phyloP scores from a whole-genome alignment of 2,888 invertebrate species.

The Blera fallax region DNA sequence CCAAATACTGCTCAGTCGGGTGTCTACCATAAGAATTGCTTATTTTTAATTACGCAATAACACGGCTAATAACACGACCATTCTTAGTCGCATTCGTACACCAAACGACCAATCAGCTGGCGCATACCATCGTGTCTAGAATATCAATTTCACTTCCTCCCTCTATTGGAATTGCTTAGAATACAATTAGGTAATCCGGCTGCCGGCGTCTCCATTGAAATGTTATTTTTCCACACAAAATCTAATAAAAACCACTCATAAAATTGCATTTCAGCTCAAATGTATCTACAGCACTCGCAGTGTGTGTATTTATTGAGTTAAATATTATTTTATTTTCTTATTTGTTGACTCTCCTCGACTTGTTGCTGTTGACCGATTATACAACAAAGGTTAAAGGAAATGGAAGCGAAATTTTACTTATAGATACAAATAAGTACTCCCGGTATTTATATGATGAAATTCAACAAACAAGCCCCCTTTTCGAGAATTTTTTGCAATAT shows the following conservation, averaged over 20 bases:
- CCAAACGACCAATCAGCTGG: neutral
- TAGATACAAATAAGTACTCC: neutral
- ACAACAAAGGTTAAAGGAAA: conserved; percentile 54
- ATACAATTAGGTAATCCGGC: neutral
- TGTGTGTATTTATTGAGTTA: neutral
- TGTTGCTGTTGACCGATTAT: conserved; percentile 35
- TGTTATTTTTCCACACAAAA: neutral
- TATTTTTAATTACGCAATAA: conserved; percentile 19
- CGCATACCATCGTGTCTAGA: neutral
- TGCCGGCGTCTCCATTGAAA: neutral
- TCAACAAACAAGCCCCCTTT: conserved; percentile 45
- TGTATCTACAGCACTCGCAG: neutral
- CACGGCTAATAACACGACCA: conserved; percentile 8
- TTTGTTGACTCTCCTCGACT: conserved; percentile 6
- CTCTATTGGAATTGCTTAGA: neutral
- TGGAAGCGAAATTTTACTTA: neutral
- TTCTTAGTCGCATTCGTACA: neutral
- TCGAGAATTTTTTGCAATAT: neutral
- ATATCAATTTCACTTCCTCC: neutral
- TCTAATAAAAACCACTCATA: neutral
- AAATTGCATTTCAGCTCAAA: conserved; percentile 11
- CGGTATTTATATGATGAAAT: neutral
- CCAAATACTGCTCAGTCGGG: neutral
- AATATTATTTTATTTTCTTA: neutral
- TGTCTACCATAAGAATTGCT: neutral